phyloP scores from a whole-genome alignment of 2,797 vertebrate species.

The Chloroceryle inda region DNA sequence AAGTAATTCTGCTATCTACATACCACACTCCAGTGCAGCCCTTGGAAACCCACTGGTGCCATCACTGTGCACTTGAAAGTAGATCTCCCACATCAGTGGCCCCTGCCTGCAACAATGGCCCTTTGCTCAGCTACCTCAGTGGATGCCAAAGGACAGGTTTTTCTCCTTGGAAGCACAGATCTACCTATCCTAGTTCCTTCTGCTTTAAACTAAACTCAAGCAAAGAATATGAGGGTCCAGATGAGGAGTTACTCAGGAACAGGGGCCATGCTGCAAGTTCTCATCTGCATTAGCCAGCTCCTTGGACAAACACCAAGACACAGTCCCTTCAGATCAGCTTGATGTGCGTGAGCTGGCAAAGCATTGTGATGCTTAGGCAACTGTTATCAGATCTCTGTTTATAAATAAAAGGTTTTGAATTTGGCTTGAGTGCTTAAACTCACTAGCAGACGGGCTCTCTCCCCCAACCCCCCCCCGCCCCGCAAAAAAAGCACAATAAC shows the following conservation, averaged over 20 bases:
- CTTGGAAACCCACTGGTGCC: neutral
- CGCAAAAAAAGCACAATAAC: constrained; percentile 58
- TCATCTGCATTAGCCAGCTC: neutral
- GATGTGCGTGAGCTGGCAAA: constrained; percentile 45
- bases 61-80: neutral
- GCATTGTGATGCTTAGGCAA: constrained; percentile 37
- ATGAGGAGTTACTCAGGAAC: fast-evolving
- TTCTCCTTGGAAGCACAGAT: neutral
- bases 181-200: neutral
- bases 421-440: constrained; percentile 52
- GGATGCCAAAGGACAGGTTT: neutral
- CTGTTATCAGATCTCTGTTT: constrained; percentile 65
- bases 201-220: neutral
- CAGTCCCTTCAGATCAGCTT: neutral
- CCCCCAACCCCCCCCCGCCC: neutral
- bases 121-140: neutral
- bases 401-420: constrained; percentile 58
- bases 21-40: neutral
- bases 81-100: neutral
- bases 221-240: neutral
- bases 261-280: neutral
- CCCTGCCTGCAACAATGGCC: neutral
- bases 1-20: neutral
- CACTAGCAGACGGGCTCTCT: constrained; percentile 38
- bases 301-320: neutral